Base-by-base conservation (phyloP, 2,888 invertebrate species). In the Arrhopalites spinosus region DNA sequence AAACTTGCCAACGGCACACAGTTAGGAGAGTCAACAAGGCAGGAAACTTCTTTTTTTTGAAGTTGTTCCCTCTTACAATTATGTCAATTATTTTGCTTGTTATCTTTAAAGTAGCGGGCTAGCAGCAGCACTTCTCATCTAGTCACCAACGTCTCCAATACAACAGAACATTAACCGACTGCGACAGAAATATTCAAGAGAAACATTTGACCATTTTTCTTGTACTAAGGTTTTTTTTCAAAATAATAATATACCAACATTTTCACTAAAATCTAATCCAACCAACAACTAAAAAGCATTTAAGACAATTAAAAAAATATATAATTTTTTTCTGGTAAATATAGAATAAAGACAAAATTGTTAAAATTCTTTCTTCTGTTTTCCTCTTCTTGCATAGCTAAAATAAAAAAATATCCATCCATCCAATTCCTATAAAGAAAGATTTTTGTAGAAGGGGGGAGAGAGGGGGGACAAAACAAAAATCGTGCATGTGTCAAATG, bases 11-110 rank as follows among this genome's bases (percentile, higher is more conserved):
- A 66, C 72, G 61, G 72, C 72, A 72, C n/a, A n/a, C 72, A 72
- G 72, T 63, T 72, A 72, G 72, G 72, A 71, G 71, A 71, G 56
- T 56, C 56, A 71, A 59, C 36, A 61, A 71, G 71, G 71, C 71
- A 71, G 71, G 53, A 72, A 72, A 72, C 64, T 72, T 72, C 59
- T 59, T 71, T n/a, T n/a, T n/a, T 63, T 27, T 27, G 63, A 72
- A 72, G 63, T 72, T 72, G 50, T 63, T 63, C 45, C 20, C 50
- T 20, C 27, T 20, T 71, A 56, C 56, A 56, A 68, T 50, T 20
- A 68, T 27, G 27, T 68, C 8, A 29, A n/a, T 50, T 45, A 59
- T 25, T 36, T 13, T 15, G 30, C 36, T 64, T 64, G 64, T 64
- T 64, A 36, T 64, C 29, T 64, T 23, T 64, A 23, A 27, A 61